These are phyloP conservation scores for Thripadectes ignobilis DNA, from an alignment of 2,797 vertebrate genomes.

Conservation along the genomic window DNA sequence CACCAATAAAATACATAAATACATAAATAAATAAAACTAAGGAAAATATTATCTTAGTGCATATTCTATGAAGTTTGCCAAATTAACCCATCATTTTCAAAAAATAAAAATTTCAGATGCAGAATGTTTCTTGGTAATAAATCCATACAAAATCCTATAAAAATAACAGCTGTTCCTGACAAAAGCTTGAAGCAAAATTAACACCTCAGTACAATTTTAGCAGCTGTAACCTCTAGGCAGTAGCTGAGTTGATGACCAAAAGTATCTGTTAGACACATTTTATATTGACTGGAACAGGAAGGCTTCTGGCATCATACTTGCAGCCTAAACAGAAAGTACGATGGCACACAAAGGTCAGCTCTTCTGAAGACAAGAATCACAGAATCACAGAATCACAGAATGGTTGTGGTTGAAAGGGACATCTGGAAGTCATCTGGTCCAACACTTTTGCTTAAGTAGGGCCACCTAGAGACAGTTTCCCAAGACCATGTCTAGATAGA, in stretches of 20 bases:
- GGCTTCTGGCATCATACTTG: background rate
- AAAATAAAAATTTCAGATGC: background rate
- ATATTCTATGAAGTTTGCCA: background rate
- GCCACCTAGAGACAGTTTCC: background rate
- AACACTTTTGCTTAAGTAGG: background rate
- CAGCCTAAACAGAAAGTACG: background rate
- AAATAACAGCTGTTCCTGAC: conserved; percentile 12
- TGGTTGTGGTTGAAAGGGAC: background rate
- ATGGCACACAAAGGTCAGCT: background rate
- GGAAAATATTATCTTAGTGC: background rate
- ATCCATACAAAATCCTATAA: background rate
- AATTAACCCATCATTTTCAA: background rate
- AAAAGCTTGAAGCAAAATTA: conserved; percentile 9
- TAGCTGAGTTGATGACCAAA: background rate
- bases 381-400: background rate
- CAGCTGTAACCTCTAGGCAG: background rate
- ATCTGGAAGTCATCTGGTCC: background rate
- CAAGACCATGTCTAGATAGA: background rate
- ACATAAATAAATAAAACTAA: background rate
- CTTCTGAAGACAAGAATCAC: background rate
- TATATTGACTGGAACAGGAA: background rate
- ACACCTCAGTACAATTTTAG: conserved; percentile 1
- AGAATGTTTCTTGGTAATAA: background rate
- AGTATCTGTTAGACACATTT: background rate
- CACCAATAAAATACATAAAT: background rate